A percentile compares a stretch with the other conserved stretches of the same genome.
These are phyloP conservation scores for Ectemnius continuus DNA, from an alignment of 2,888 invertebrate species.

Conservation along the genomic window DNA sequence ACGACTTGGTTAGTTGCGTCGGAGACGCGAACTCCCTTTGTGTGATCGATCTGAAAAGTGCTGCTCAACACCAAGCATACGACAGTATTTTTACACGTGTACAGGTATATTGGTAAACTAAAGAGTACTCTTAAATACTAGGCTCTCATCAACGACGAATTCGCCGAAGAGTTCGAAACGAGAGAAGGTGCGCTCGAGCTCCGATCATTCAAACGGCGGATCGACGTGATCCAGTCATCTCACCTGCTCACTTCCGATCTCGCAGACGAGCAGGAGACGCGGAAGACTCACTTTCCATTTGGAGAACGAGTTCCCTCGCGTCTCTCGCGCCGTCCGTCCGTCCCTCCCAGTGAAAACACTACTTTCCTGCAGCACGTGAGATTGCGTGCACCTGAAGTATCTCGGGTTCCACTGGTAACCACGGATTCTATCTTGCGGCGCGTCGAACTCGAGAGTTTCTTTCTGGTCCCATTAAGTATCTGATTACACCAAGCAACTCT, in stretches of 20 bases:
- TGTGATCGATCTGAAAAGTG: background rate
- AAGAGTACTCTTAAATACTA: conserved; percentile 35
- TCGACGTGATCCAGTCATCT: conserved; percentile 15
- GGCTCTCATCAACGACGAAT: conserved; percentile 31
- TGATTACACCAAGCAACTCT: conserved; percentile 1
- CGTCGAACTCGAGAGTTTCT: too few species aligned
- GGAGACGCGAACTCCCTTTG: too few species aligned
- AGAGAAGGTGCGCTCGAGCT: conserved; percentile 13
- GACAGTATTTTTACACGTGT: conserved; percentile 47
- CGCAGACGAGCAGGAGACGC: background rate
- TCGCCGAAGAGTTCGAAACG: conserved; percentile 23
- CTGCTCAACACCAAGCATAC: conserved; percentile 29
- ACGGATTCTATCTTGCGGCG: conserved; percentile 11
- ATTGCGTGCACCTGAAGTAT: conserved; percentile 44
- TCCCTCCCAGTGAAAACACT: conserved; percentile 7
- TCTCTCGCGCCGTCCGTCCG: background rate
- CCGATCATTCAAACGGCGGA: conserved; percentile 25
- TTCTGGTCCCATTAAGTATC: too few species aligned
- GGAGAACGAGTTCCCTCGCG: conserved; percentile 11
- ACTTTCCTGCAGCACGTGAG: conserved; percentile 18
- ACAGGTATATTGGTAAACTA: conserved; percentile 40
- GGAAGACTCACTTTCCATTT: conserved; percentile 20
- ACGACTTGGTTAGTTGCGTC: background rate
- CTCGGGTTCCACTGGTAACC: conserved; percentile 12
- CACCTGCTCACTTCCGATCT: background rate